Evolutionary conservation across 2,797 vertebrate genomes (phyloP).

Genomic region (Sandelia bainsii): DNA sequence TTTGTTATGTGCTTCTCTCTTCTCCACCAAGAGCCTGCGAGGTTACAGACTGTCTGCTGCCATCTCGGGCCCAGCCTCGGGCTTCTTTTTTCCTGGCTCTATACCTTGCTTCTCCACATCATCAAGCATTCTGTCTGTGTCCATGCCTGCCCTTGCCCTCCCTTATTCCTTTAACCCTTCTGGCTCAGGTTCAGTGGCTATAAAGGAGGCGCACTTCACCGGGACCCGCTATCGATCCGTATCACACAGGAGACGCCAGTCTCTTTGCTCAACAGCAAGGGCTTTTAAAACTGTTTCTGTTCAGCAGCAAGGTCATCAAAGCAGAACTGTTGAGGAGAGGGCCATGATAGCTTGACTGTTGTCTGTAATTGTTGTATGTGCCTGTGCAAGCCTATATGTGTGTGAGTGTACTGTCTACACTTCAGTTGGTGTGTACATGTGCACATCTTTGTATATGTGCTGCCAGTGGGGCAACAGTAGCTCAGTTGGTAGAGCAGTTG

Average conservation of each 20-base stretch:
- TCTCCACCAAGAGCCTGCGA: slow-evolving; percentile 18
- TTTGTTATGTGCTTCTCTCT: slow-evolving; percentile 34
- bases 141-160: slow-evolving; percentile 63
- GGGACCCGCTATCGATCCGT: slow-evolving; percentile 72
- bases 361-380: slow-evolving; percentile 17
- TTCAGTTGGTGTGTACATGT: background rate
- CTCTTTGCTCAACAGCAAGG: slow-evolving; percentile 60
- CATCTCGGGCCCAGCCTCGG: slow-evolving; percentile 41
- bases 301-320: slow-evolving; percentile 70
- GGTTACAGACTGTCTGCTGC: slow-evolving; percentile 35
- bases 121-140: slow-evolving; percentile 74
- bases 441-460: background rate
- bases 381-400: background rate
- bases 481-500: no score
- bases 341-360: slow-evolving; percentile 36
- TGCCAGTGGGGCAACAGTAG: no score
- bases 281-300: slow-evolving; percentile 74
- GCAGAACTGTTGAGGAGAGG: slow-evolving; percentile 44
- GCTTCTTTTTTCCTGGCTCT: slow-evolving; percentile 56
- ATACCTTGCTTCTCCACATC: slow-evolving; percentile 44
- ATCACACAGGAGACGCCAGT: slow-evolving; percentile 61
- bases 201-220: slow-evolving; percentile 69
- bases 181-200: slow-evolving; percentile 78
- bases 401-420: background rate
- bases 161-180: slow-evolving; percentile 81